These are phyloP conservation scores for Actinostola sp. DNA, from an alignment of 92 coral and sea anemone species.

Conservation along the genomic window DNA sequence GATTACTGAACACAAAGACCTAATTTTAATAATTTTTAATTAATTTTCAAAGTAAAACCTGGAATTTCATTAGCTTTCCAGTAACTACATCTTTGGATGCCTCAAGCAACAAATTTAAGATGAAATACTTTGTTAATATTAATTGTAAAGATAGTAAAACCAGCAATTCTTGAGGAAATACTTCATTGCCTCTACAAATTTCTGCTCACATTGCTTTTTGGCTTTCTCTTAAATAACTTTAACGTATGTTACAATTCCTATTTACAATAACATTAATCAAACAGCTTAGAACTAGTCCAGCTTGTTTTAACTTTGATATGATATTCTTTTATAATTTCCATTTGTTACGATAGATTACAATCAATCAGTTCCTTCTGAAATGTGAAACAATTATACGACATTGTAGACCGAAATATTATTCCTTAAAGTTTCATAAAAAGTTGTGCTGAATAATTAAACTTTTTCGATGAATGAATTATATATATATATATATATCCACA, in stretches of 20 bases:
- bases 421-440: too few species aligned
- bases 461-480: too few species aligned
- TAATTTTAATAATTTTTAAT: slow-evolving; percentile 10
- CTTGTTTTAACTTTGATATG: not conserved
- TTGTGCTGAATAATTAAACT: too few species aligned
- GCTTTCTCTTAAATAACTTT: slow-evolving; percentile 23
- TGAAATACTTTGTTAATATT: not conserved
- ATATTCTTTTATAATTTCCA: not conserved
- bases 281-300: not conserved
- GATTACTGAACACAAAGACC: slow-evolving; percentile 1
- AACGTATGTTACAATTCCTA: slow-evolving; percentile 38
- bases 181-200: slow-evolving; percentile 3
- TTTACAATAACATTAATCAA: slow-evolving; percentile 24
- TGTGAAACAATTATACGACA: too few species aligned
- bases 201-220: not conserved
- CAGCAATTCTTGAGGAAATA: not conserved
- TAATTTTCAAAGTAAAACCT: slow-evolving; percentile 16
- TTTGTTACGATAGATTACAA: too few species aligned
- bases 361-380: too few species aligned
- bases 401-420: too few species aligned
- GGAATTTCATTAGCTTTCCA: not conserved
- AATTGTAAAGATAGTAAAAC: not conserved
- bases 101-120: not conserved
- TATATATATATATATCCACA: too few species aligned
- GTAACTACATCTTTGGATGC: not conserved